Evolutionary conservation across 1,140 invertebrate species (phyloP).

Genomic region (Trichonephila inaurata): DNA sequence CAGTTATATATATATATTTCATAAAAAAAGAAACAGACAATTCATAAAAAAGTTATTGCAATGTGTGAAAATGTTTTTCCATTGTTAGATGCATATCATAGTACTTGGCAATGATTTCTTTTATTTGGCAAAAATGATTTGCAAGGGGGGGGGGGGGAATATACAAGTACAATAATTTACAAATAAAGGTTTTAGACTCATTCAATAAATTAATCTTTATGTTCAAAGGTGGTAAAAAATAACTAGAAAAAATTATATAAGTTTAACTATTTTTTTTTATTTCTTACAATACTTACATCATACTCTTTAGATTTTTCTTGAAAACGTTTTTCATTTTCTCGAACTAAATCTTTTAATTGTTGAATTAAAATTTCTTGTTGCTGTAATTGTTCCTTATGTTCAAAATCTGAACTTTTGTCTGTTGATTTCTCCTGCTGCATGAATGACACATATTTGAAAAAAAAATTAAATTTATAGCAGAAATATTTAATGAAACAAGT

Average conservation of each 20-base stretch:
- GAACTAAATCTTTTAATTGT: slow-evolving; percentile 81
- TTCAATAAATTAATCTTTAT: too few species aligned
- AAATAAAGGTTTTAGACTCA: too few species aligned
- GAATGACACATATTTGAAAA: neutral
- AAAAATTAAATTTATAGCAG: slow-evolving; percentile 9
- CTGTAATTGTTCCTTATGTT: slow-evolving; percentile 79
- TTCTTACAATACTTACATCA: slow-evolving; percentile 70
- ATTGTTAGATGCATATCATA: too few species aligned
- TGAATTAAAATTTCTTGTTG: slow-evolving; percentile 81
- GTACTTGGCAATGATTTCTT: too few species aligned
- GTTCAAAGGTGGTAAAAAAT: neutral
- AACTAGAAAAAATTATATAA: neutral
- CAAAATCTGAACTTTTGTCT: neutral
- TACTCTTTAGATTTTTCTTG: slow-evolving; percentile 80
- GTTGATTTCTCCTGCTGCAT: slow-evolving; percentile 40
- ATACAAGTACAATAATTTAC: too few species aligned
- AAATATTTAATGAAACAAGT: neutral
- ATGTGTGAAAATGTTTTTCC: too few species aligned
- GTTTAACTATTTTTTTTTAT: too few species aligned
- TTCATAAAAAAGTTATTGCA: too few species aligned
- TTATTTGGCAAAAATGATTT: too few species aligned
- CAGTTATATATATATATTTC: too few species aligned
- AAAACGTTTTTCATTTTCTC: slow-evolving; percentile 80
- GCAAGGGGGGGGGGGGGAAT: too few species aligned
- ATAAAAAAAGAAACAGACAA: too few species aligned